Evolutionary conservation across 2,113 vertebrate species (phyloP).

Genomic region (Tragelaphus buxtoni): DNA sequence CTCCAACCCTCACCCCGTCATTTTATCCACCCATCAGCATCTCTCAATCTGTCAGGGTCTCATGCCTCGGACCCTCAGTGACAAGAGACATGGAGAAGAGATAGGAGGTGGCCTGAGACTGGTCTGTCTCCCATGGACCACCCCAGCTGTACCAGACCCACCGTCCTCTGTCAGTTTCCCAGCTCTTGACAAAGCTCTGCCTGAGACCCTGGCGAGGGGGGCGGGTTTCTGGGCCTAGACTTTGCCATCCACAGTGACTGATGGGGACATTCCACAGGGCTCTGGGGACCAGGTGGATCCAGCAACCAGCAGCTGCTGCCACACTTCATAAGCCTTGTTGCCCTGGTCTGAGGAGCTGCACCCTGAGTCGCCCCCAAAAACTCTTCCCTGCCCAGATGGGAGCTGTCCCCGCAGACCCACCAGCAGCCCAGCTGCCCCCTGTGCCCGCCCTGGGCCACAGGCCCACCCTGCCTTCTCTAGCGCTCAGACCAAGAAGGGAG

Average conservation of each 20-base stretch:
- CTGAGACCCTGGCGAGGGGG: neutral
- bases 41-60: neutral
- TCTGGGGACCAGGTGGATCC: neutral
- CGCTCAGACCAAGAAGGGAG: neutral
- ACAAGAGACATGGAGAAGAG: neutral
- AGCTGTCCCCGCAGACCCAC: neutral
- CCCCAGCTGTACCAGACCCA: neutral
- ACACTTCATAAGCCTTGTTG: neutral
- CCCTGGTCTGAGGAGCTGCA: neutral
- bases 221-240: neutral
- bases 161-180: neutral
- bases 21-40: neutral
- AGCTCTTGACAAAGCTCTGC: neutral
- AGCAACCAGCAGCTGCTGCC: neutral
- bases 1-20: neutral
- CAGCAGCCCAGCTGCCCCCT: neutral
- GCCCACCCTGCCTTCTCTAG: neutral
- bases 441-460: neutral
- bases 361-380: neutral
- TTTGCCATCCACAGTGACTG: neutral
- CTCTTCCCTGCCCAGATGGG: neutral
- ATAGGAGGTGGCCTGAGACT: neutral
- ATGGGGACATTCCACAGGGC: neutral
- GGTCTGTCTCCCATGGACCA: neutral
- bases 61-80: neutral